Base-by-base conservation (phyloP, 1,140 invertebrate genomes). In the Diachasma alloeum region DNA sequence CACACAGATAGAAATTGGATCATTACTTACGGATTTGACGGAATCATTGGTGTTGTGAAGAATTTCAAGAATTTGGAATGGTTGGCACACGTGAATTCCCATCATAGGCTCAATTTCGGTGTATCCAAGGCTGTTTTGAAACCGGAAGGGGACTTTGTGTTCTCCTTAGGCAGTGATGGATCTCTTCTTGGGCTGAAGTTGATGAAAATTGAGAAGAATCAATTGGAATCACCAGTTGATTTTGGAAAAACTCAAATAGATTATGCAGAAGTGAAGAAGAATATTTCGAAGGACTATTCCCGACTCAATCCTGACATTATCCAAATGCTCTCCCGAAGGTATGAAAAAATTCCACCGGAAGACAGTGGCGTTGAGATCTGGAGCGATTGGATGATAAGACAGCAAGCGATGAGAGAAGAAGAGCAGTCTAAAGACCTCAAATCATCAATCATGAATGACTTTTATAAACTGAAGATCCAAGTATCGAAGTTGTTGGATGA, bases 41-140 rank as follows among this genome's bases (percentile, higher is more conserved):
- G 88, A 11, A n/a, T 81, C 24, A 74, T 83, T 0, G 42, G 82
- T 0, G 11, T 88, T 8, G 80, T 84, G 36, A 81, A 80, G 24
- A 37, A 67, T 22, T 73, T 39, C 9, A 24, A 17, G 0, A 9
- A 73, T 9, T 56, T 26, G 10, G 24, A 74, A 13, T 10, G 71
- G 4, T 6, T 72, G 2, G 66, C 53, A 4, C 48, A n/a, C 2
- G 6, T 86, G 9, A 79, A 77, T 66, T 44, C 80, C 19, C 86
- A 89, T 79, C 87, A 88, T 53, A 79, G 83, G 56, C 66, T 77
- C 10, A 81, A 88, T 59, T 76, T 81, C 5, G 87, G 87, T 19
- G 72, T 79, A 0, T 15, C 11, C 0, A 90, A 82, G 74, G 81
- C 83, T 4, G 78, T 88, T 10, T 42, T 80, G 9, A 84, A 79